Evolutionary conservation across 2,888 invertebrate species (phyloP), one percentile per base, ranked within the genome.

Genomic region (Imbricaverruca yamaguchii): DNA sequence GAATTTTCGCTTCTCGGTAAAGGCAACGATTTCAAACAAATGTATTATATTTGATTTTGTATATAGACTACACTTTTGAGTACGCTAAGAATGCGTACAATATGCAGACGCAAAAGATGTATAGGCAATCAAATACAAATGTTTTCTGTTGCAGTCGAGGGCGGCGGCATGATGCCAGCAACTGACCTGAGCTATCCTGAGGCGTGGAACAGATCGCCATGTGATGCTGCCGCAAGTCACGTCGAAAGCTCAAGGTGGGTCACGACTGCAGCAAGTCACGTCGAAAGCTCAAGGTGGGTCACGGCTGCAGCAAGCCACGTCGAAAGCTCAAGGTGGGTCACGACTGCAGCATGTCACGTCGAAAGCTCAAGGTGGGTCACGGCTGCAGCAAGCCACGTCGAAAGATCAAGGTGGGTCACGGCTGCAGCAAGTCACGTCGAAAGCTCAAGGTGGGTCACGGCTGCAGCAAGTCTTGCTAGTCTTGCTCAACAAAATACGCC

Each of bases 201-300:
- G 55, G 10, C 55, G 9, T 74, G 74, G 74, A 74, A 55, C 74
- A 74, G 74, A 21, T 74, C 74, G 21, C 74, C 74, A 18, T 74
- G 74, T 11, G 53, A 74, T 9, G 21, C 74, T 11, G 53, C 74
- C n/a, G 63, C 63, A n/a, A n/a, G n/a, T n/a, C 65, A 53, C 11
- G 21, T 18, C 4, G 74, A 74, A 21, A 74, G 21, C 74, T 18
- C 23, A 0, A 21, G 74, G 74, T 74, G 9, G 55, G 74, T 55
- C 10, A n/a, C 21, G n/a, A 23, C 10, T 15, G 63, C 21, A 9
- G n/a, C 63, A 39, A 39, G 4, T 39, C 65, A 55, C 12, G 10
- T 18, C 7, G 74, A 74, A 21, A 74, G 21, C 74, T 18, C 23
- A 1, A 21, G 74, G 74, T 74, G 9, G 55, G 74, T 55, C 12